Base-by-base conservation (phyloP, 1,140 invertebrate genomes). In the Zaprionus taronus region DNA sequence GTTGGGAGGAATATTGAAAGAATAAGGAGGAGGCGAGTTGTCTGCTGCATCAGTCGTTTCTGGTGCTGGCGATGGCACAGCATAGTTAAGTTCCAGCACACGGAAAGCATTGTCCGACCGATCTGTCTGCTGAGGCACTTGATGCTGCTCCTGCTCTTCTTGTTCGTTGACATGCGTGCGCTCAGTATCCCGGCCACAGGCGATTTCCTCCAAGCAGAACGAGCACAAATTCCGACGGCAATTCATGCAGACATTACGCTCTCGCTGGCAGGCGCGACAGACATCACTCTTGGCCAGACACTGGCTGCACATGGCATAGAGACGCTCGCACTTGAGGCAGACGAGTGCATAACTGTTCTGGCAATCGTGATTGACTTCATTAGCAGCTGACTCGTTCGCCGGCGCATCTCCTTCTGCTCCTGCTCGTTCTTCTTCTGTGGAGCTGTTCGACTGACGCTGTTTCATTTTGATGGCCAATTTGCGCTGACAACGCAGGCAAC, bases 181-280 rank as follows among this genome's bases (percentile, higher is more conserved):
- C 38, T 92, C 84, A 0, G 73, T 61, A 63, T 92, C 83, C 22
- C 76, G 72, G 36, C 91, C 84, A 34, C 79, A 84, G 22, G 91
- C 91, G 9, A 92, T 78, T 60, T 92, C 87, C 14, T 92, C 91
- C 11, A 92, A 47, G 66, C 91, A 92, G 79, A 91, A 91, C 1
- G 86, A 87, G 47, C 90, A 91, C 55, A 92, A 64, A 65, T 81
- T 91, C 0, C 83, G 78, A 2, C 89, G 82, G 34, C 91, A 92
- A 31, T 79, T 87, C 83, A 91, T 90, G 62, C 91, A 92, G 36
- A 91, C 77, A 77, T 92, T 92, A 2, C 90, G 81, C 38, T 91
- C 90, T 6, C 77, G 78, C 56, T 92, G 91, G 44, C 91, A 92
- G 12, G 79, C 77, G 4, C 81, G 72, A 24, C 91, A 92, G 9